A percentile compares a stretch with the other conserved stretches of the same genome.
Evolutionary conservation across 1,140 invertebrate genomes (phyloP).

Genomic region (Drosophila arawakana): DNA sequence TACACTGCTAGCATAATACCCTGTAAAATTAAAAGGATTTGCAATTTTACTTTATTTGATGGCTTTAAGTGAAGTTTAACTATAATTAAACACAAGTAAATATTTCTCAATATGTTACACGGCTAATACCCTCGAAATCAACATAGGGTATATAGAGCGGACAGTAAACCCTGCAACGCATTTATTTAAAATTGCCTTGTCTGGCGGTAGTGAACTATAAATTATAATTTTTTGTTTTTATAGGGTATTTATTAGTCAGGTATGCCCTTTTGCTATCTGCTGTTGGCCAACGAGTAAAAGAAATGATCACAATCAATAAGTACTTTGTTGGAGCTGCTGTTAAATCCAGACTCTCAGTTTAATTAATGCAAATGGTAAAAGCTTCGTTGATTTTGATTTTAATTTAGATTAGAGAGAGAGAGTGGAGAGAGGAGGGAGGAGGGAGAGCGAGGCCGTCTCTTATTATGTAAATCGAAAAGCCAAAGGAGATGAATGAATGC

Average conservation of each 20-base stretch:
- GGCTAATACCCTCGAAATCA: too few species aligned
- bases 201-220: background rate
- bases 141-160: too few species aligned
- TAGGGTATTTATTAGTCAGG: too few species aligned
- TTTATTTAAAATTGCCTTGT: background rate
- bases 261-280: background rate
- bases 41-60: too few species aligned
- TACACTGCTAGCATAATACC: too few species aligned
- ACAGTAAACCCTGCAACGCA: too few species aligned
- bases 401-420: conserved; percentile 68
- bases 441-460: conserved; percentile 1
- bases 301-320: conserved; percentile 72
- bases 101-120: too few species aligned
- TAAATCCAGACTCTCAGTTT: conserved; percentile 37
- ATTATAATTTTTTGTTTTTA: too few species aligned
- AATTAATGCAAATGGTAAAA: conserved; percentile 75
- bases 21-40: too few species aligned
- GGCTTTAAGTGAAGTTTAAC: too few species aligned
- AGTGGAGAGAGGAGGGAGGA: too few species aligned
- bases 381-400: conserved; percentile 66
- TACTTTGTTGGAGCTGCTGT: conserved; percentile 35
- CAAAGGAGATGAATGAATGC: conserved; percentile 37
- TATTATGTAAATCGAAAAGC: conserved; percentile 69
- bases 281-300: conserved; percentile 43
- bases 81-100: too few species aligned